A percentile compares a stretch with the other conserved stretches of the same genome.
Evolutionary conservation across 2,113 vertebrate genomes (phyloP).

Genomic region (Amia ocellicauda): DNA sequence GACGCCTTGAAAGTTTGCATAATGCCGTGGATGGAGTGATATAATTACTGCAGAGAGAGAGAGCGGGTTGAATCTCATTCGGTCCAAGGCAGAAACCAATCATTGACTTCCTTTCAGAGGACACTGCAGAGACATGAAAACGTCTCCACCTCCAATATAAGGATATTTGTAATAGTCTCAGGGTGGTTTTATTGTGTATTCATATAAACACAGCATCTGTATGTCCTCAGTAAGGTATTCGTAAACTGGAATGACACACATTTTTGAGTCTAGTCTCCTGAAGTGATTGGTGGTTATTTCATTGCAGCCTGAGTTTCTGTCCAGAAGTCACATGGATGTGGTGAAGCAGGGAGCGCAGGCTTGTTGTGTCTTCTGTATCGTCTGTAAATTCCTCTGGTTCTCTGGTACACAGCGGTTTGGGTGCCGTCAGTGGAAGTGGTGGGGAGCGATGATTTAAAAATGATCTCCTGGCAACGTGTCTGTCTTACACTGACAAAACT

Average conservation of each 20-base stretch:
- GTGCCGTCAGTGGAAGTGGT: background rate
- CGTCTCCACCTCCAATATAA: background rate
- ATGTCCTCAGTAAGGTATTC: slow-evolving; percentile 21
- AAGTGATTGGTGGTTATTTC: slow-evolving; percentile 19
- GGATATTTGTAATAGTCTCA: slow-evolving; percentile 3
- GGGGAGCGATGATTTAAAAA: background rate
- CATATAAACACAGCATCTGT: slow-evolving; percentile 10
- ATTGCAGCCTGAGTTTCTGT: slow-evolving; percentile 11
- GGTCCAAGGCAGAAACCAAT: background rate
- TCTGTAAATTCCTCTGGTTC: background rate
- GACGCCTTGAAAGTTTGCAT: slow-evolving; percentile 66
- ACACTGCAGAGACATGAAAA: background rate
- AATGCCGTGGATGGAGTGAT: slow-evolving; percentile 68
- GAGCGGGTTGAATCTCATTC: slow-evolving; percentile 7
- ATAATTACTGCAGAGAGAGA: slow-evolving; percentile 67
- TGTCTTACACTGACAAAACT: background rate
- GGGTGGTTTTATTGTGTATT: too few relatives aligned
- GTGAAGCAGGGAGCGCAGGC: slow-evolving; percentile 14
- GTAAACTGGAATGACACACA: too few relatives aligned
- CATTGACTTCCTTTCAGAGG: background rate
- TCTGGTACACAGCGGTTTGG: too few relatives aligned
- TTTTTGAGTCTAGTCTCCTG: too few relatives aligned
- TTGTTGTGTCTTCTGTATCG: background rate
- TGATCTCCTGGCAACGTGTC: background rate
- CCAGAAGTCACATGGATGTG: slow-evolving; percentile 17